Evolutionary conservation across 1,140 invertebrate genomes (phyloP), one percentile per base, ranked within the genome.

Genomic region (Brachionus angularis): DNA sequence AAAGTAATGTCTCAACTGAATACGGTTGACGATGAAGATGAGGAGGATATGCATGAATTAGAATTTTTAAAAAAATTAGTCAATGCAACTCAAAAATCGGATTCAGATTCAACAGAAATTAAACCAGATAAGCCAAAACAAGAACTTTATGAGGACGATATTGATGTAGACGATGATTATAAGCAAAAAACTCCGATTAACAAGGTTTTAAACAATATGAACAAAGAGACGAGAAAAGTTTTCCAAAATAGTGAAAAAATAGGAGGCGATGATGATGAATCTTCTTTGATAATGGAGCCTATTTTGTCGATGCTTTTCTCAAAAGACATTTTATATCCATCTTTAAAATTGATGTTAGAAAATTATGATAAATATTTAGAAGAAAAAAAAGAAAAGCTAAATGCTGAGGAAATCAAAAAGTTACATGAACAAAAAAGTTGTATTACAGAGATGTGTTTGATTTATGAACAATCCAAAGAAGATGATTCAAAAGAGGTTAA

Each of bases 221-320:
- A 67, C 18, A 46, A 46, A 21, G 47, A 67, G 23, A 67, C 27
- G 16, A 42, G 47, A 23, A 67, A 50, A 47, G 42, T 67, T 33
- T 23, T 67, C 2, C 46, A 67, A 18, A 47, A 18, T 67, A 25
- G n/a, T 33, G n/a, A 5, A 0, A 42, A 33, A 16, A 7, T 16
- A 8, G 62, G 29, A 23, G 62, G 47, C 5, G 62, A 67, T 21
- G 62, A 31, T 21, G 62, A 67, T 36, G 62, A 14, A n/a, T 39
- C 46, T 14, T 25, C 18, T 23, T 31, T 47, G 29, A 47, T 67
- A 27, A 67, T 67, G 62, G 62, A 67, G 27, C 62, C 62, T n/a
- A 46, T 67, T 36, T 47, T 67, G 23, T 67, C 62, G 0, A 67
- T 67, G 62, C 31, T 67, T 8, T 67, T 67, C 16, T 67, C 62